A percentile compares a stretch with the other conserved stretches of the same genome.
Evolutionary conservation across 2,113 vertebrate species (phyloP).

Genomic region (Melospiza melodia): DNA sequence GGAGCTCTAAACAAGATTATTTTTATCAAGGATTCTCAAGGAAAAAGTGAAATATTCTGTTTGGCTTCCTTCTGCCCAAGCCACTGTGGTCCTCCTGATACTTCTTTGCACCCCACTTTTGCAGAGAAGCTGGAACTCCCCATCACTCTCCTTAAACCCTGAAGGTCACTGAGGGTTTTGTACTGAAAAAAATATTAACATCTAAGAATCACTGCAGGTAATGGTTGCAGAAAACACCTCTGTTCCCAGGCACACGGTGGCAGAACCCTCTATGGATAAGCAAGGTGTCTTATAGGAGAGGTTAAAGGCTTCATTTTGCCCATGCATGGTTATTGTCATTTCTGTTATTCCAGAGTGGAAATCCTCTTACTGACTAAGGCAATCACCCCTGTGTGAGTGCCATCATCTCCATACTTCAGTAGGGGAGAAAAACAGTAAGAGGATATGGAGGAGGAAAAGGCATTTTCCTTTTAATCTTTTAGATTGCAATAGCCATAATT

Average conservation of each 20-base stretch:
- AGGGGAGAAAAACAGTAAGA: neutral
- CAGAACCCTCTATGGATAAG: neutral
- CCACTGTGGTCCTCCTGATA: neutral
- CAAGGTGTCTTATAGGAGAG: neutral
- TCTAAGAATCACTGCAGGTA: neutral
- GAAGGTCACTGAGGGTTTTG: neutral
- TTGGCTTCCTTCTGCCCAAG: neutral
- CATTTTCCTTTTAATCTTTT: slow-evolving; percentile 1
- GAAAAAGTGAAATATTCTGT: neutral
- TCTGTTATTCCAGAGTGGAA: neutral
- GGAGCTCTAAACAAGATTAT: neutral
- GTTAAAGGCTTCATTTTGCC: neutral
- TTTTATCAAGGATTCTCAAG: neutral
- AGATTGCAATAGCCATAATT: neutral
- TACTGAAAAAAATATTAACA: neutral
- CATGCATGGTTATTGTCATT: neutral
- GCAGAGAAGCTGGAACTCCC: neutral
- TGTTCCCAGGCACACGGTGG: neutral
- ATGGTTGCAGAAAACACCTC: neutral
- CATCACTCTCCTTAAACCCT: neutral
- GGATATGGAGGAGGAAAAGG: neutral
- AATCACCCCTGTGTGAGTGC: neutral
- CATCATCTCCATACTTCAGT: neutral
- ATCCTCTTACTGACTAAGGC: neutral
- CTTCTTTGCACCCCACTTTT: neutral